Evolutionary conservation across 2,888 invertebrate genomes (phyloP), one percentile per base, ranked within the genome.

Genomic region (Mimumesa dahlbomi): DNA sequence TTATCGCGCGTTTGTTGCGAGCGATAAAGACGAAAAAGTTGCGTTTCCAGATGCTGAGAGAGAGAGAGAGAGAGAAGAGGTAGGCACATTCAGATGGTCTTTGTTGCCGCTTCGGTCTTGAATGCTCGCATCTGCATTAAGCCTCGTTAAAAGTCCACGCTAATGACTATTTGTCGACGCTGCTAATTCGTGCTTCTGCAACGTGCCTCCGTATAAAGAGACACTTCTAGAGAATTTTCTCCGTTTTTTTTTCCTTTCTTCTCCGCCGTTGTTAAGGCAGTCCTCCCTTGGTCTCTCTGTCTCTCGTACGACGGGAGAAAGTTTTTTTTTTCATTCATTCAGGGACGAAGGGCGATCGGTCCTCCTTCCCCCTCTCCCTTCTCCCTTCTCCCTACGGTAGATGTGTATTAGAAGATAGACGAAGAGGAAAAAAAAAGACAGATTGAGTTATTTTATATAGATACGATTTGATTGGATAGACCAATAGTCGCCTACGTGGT

Each of bases 81-180:
- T 7, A 34, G 11, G 4, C n/a, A 14, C n/a, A 46, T 48, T 56
- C 54, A 19, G 40, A 21, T 29, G 43, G 21, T 38, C 50, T 72
- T 50, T 52, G 54, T 59, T 48, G 63, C 29, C 45, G 53, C 40
- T 40, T 61, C 18, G 16, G 9, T 21, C 14, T 11, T 22, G 62
- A 56, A 61, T 56, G 19, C 52, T 54, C 14, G 53, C 69, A 59
- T 64, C 64, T 58, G 69, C 45, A 16, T 38, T 21, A 5, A 31
- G 46, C 40, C 45, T 67, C 67, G 67, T 54, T 67, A 69, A 69
- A 49, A 59, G 45, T 69, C 21, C 54, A 38, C 46, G 54, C 69
- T 64, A 56, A 64, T 58, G 63, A 64, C 53, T 53, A 45, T 54
- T 54, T 56, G 54, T 21, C 50, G 50, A 13, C 34, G 34, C 34